Evolutionary conservation across 2,113 vertebrate species (phyloP), one percentile per base, ranked within the genome.

Genomic region (Hippocampus comes): DNA sequence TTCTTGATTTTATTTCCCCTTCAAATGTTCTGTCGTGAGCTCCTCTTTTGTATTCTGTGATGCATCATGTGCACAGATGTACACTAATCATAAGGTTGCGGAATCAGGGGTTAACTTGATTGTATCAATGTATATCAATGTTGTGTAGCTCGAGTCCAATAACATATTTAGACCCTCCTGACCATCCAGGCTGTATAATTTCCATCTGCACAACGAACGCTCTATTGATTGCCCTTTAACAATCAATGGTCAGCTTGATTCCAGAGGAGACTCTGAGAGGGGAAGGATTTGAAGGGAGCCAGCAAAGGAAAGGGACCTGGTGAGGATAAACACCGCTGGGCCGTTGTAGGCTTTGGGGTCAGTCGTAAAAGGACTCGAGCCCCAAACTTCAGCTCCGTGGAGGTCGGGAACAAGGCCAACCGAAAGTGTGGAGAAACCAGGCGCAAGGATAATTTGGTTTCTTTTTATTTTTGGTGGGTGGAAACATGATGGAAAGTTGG

Each of bases 171-270:
- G 12, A 75, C 66, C 63, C 55, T 55, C 67, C 38, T 42, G 66
- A 38, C 34, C 67, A 34, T 46, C 49, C 60, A 59, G 30, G 34
- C 76, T 74, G 74, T 61, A 75, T 71, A 73, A 79, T 72, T 75
- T 70, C 64, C 34, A 25, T 73, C 60, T 70, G 73, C 80, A 69
- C 72, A 27, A 63, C 67, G 57, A 78, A 74, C 68, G 20, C 71
- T 75, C 57, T 71, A 87, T 82, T 75, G 84, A 87, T 89, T 85
- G 79, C 67, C 79, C 85, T 73, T 82, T 73, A 78, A 70, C 82
- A 86, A 87, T 91, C 88, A 70, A 83, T 84, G 82, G 59, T 63
- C 56, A 82, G 79, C 78, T 70, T 78, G 81, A 79, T 86, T 78
- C 77, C 55, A 76, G 76, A 66, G 67, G 74, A 81, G 84, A 46